Conservation (phyloP, 2,888 invertebrate genomes). For the Tanytarsus gracilentus region DNA sequence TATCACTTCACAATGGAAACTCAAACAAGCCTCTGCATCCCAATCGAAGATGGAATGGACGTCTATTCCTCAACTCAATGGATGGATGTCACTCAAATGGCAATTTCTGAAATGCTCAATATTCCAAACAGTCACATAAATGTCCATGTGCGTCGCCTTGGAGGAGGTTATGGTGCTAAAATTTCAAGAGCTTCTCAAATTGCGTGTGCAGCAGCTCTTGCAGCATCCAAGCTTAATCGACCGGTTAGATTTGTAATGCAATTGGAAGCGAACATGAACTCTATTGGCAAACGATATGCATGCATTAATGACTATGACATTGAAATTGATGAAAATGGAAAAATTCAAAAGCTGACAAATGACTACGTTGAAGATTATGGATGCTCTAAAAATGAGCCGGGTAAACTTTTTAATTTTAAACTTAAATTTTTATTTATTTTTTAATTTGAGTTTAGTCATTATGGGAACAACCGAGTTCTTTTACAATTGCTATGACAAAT, state of each 20-base stretch:
- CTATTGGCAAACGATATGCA: slow-evolving; percentile 51
- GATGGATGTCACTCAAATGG: slow-evolving; percentile 48
- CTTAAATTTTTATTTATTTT: no score
- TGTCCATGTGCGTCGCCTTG: slow-evolving; percentile 53
- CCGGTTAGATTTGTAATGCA: slow-evolving; percentile 56
- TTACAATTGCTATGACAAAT: slow-evolving; percentile 5
- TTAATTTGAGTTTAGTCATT: no score
- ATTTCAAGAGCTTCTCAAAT: slow-evolving; percentile 50
- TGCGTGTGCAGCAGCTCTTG: slow-evolving; percentile 57
- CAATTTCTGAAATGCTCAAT: slow-evolving; percentile 47
- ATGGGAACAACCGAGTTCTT: not conserved
- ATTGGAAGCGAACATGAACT: slow-evolving; percentile 54
- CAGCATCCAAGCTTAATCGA: slow-evolving; percentile 48
- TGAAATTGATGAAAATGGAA: slow-evolving; percentile 53
- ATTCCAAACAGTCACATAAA: slow-evolving; percentile 52
- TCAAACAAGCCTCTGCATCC: slow-evolving; percentile 52
- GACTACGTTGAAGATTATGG: slow-evolving; percentile 49
- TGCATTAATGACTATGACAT: slow-evolving; percentile 50
- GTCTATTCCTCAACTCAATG: slow-evolving; percentile 53
- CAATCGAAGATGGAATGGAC: slow-evolving; percentile 58
- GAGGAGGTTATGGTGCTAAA: slow-evolving; percentile 61
- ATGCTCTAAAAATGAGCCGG: slow-evolving; percentile 39
- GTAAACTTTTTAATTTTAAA: no score
- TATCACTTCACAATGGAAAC: slow-evolving; percentile 65
- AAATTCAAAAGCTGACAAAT: slow-evolving; percentile 54